phyloP scores from a whole-genome alignment of 1,140 invertebrate genomes.

The Procambarus virginalis region DNA sequence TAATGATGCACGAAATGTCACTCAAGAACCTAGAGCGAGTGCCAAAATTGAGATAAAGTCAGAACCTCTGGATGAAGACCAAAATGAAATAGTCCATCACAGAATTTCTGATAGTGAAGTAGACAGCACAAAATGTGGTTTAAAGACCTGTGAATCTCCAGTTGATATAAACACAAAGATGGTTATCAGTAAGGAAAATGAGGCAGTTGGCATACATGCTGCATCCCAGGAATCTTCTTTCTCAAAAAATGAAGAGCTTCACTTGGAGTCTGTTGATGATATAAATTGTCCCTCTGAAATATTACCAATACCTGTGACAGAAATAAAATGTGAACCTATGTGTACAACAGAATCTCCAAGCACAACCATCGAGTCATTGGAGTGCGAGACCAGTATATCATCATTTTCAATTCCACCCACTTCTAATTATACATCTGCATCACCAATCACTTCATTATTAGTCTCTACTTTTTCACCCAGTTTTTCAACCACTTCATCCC shows the following conservation, averaged over 20 bases:
- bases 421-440: background rate
- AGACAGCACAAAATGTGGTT: conserved; percentile 42
- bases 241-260: conserved; percentile 9
- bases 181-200: conserved; percentile 6
- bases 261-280: conserved; percentile 3
- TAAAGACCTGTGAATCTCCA: conserved; percentile 45
- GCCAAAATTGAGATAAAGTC: conserved; percentile 47
- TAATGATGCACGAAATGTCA: background rate
- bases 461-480: background rate
- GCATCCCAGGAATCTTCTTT: conserved; percentile 12
- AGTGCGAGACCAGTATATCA: conserved; percentile 29
- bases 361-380: conserved; percentile 9
- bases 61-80: conserved; percentile 31
- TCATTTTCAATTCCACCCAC: conserved; percentile 21
- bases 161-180: background rate
- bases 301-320: conserved; percentile 27
- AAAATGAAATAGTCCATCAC: conserved; percentile 1
- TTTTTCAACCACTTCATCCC: conserved; percentile 22
- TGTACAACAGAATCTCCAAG: background rate
- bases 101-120: conserved; percentile 20
- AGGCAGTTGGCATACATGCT: conserved; percentile 9
- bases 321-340: conserved; percentile 21
- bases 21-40: conserved; percentile 37
- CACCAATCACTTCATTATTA: conserved; percentile 18
- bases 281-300: conserved; percentile 18